phyloP scores from a whole-genome alignment of 2,888 invertebrate genomes.

The Phalangium opilio region DNA sequence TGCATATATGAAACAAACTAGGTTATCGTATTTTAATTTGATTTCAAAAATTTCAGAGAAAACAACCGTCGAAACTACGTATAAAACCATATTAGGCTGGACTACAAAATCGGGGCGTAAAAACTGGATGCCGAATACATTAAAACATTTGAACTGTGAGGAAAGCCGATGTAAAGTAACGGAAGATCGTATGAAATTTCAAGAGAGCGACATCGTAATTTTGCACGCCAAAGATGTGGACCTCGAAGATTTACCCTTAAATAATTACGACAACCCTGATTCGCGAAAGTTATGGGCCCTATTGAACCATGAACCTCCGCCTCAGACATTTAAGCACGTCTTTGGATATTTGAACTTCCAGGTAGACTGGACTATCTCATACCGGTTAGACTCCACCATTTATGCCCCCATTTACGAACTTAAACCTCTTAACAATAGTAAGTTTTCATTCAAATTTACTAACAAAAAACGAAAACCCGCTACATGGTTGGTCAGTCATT shows the following conservation, averaged over 20 bases:
- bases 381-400: constrained; percentile 11
- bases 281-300: constrained; percentile 18
- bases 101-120: too few species aligned
- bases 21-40: too few species aligned
- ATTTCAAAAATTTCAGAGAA: too few species aligned
- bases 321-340: constrained; percentile 10
- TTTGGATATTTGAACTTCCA: constrained; percentile 7
- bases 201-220: constrained; percentile 17
- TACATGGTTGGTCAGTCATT: constrained; percentile 22
- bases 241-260: constrained; percentile 11
- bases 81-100: too few species aligned
- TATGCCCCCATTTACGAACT: constrained; percentile 5
- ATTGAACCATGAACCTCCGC: constrained; percentile 19
- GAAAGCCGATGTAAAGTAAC: constrained; percentile 16
- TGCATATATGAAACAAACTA: too few species aligned
- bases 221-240: constrained; percentile 19
- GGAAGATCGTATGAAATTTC: constrained; percentile 11
- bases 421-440: neutral
- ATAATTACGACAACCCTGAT: constrained; percentile 1
- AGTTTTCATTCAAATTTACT: neutral
- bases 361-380: constrained; percentile 16
- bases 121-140: neutral
- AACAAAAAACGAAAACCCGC: constrained; percentile 10
- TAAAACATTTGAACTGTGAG: neutral
- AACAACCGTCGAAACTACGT: too few species aligned